These are phyloP conservation scores for Strix occidentalis DNA, from an alignment of 2,797 vertebrate species.

Conservation along the genomic window DNA sequence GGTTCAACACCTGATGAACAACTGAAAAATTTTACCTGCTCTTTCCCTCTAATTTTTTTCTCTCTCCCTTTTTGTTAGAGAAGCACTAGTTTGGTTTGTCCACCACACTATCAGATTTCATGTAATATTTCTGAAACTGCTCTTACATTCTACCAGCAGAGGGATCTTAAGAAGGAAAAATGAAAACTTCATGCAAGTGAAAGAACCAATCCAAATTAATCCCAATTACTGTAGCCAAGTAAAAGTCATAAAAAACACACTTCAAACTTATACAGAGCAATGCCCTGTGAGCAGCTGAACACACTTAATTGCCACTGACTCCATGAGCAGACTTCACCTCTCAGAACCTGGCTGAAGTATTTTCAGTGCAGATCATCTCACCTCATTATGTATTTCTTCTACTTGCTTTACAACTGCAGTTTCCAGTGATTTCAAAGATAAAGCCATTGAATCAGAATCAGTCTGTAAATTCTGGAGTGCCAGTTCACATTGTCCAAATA, in stretches of 20 bases:
- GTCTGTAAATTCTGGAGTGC: slow-evolving; percentile 86
- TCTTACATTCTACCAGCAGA: slow-evolving; percentile 24
- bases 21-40: neutral
- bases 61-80: neutral
- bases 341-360: neutral
- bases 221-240: neutral
- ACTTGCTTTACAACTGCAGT: slow-evolving; percentile 81
- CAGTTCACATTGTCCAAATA: slow-evolving; percentile 83
- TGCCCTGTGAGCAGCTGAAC: neutral
- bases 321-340: neutral
- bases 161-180: neutral
- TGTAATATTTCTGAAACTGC: neutral
- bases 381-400: slow-evolving; percentile 98
- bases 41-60: neutral
- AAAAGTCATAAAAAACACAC: neutral
- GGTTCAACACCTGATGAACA: neutral
- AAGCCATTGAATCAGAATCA: slow-evolving; percentile 73
- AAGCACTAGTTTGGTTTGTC: neutral
- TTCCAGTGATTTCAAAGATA: slow-evolving; percentile 83
- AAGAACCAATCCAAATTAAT: neutral
- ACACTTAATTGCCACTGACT: neutral
- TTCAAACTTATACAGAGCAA: neutral
- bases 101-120: neutral
- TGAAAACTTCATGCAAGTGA: neutral
- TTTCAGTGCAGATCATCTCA: slow-evolving; percentile 54